A percentile compares a stretch with the other conserved stretches of the same genome.
Evolutionary conservation across 2,797 vertebrate genomes (phyloP).

Genomic region (Bucorvus abyssinicus): DNA sequence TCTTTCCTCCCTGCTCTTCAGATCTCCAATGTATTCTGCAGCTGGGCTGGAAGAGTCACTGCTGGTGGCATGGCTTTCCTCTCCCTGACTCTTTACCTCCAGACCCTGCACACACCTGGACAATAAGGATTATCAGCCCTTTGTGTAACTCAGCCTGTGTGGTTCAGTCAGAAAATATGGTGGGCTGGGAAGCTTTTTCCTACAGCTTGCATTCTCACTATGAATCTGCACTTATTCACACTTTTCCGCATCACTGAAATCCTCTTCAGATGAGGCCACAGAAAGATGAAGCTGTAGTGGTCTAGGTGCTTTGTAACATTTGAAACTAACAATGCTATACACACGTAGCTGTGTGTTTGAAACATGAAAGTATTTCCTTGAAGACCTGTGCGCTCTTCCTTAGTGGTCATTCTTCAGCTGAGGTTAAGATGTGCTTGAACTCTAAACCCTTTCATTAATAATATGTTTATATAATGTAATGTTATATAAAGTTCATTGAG

Average conservation of each 20-base stretch:
- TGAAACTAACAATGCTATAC: neutral
- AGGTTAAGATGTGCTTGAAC: neutral
- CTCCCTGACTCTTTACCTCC: neutral
- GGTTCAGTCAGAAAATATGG: neutral
- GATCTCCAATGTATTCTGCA: neutral
- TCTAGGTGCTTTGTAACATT: neutral
- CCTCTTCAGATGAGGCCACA: neutral
- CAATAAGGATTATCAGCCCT: neutral
- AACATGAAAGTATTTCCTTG: neutral
- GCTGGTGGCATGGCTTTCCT: neutral
- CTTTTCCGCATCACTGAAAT: neutral
- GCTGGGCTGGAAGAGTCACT: neutral
- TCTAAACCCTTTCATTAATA: neutral
- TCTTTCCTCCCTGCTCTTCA: neutral
- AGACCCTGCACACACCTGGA: neutral
- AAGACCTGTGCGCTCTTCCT: neutral
- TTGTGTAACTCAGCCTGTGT: neutral
- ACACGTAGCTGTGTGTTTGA: neutral
- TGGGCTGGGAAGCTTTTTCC: neutral
- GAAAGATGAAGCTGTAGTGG: neutral
- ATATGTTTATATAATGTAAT: neutral
- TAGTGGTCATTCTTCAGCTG: neutral
- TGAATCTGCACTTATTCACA: neutral
- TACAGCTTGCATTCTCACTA: neutral
- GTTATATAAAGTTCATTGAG: neutral